Conservation (phyloP, 2,888 invertebrate species). For the Nemurella pictetii region DNA sequence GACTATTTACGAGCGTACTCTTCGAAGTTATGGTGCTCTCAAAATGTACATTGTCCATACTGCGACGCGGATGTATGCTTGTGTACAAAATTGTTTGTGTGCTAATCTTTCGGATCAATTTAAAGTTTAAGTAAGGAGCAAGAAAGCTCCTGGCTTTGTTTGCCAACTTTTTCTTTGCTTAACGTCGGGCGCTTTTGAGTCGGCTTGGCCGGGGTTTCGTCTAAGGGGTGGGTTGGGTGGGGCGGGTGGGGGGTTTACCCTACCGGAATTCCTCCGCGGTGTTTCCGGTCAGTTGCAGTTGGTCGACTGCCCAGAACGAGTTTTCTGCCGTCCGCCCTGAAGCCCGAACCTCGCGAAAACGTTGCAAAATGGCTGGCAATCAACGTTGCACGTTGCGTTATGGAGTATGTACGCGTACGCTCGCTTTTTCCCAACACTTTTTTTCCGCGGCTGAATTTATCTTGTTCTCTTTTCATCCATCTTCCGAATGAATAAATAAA, state of each 20-base stretch:
- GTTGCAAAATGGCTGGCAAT: neutral
- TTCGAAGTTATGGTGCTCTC: neutral
- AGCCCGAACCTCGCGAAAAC: neutral
- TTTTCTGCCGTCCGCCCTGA: neutral
- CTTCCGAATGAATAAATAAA: neutral
- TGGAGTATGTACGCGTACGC: neutral
- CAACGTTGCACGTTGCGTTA: neutral
- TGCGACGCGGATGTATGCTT: neutral
- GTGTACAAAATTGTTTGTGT: neutral
- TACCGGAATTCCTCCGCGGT: conserved; percentile 11
- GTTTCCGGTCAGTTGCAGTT: conserved; percentile 24
- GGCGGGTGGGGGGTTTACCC: too few species aligned
- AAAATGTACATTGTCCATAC: neutral
- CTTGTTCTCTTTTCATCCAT: neutral
- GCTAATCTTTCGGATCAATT: neutral
- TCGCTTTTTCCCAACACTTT: neutral
- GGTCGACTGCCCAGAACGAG: neutral
- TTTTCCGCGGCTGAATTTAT: neutral
- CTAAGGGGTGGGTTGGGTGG: too few species aligned
- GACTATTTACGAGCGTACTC: neutral
- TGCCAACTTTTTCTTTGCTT: conserved; percentile 22
- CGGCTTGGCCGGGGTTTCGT: too few species aligned
- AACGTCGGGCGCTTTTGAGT: too few species aligned
- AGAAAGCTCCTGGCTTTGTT: conserved; percentile 20
- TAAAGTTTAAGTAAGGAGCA: neutral